phyloP scores from a whole-genome alignment of 2,888 invertebrate species.

The Creontiades dilutus region DNA sequence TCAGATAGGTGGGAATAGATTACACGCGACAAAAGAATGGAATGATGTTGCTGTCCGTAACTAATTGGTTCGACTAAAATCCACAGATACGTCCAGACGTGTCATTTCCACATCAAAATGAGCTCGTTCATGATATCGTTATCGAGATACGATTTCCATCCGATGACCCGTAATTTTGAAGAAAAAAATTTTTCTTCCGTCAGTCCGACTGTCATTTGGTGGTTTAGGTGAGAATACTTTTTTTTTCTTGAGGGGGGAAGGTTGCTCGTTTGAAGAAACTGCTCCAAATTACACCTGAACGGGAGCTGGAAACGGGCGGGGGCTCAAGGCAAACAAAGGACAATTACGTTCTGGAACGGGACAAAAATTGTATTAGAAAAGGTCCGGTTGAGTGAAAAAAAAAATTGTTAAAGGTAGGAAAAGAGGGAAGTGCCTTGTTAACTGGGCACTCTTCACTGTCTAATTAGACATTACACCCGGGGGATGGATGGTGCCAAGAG shows the following conservation, averaged over 20 bases:
- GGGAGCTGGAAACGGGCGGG: slow-evolving; percentile 36
- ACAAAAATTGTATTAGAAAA: slow-evolving; percentile 44
- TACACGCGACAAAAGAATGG: slow-evolving; percentile 40
- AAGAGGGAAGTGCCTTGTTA: slow-evolving; percentile 64
- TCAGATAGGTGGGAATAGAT: slow-evolving; percentile 7
- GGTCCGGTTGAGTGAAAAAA: slow-evolving; percentile 1
- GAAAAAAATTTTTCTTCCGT: slow-evolving; percentile 30
- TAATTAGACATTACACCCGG: slow-evolving; percentile 63
- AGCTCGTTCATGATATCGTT: slow-evolving; percentile 16
- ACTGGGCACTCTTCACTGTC: slow-evolving; percentile 44
- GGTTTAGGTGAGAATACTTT: slow-evolving; percentile 61
- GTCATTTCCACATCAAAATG: slow-evolving; percentile 38
- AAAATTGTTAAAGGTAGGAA: slow-evolving; percentile 38
- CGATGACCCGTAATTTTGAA: slow-evolving; percentile 31
- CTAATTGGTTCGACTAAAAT: slow-evolving; percentile 29
- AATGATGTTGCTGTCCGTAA: slow-evolving; percentile 33
- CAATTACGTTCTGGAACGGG: slow-evolving; percentile 52
- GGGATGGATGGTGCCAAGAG: slow-evolving; percentile 40
- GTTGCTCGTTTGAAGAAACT: slow-evolving; percentile 38
- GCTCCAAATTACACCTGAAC: slow-evolving; percentile 49
- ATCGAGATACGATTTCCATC: slow-evolving; percentile 50
- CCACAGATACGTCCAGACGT: slow-evolving; percentile 19
- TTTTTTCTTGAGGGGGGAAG: background rate
- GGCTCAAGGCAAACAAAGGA: slow-evolving; percentile 64
- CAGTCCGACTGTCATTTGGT: slow-evolving; percentile 50